Base-by-base conservation (phyloP, 2,888 invertebrate genomes). In the Drosophila siamana region DNA sequence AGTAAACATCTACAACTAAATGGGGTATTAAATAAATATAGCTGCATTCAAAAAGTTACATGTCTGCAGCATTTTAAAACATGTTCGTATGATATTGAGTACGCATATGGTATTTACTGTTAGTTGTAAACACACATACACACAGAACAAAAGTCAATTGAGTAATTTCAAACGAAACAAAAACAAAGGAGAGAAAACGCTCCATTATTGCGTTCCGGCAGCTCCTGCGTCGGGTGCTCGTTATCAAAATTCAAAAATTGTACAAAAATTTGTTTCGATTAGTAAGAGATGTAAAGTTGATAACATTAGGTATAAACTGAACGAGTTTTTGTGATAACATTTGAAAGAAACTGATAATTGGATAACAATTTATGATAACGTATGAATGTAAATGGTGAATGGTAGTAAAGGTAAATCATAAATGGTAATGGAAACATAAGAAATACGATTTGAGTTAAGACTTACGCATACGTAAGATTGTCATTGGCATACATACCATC, bases 401-500 rank as follows among this genome's bases (percentile, higher is more conserved):
- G 4, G 24, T 24, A 24, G 9, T 30, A 16, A 47, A 55, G 38
- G 19, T 36, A 60, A 54, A 33, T 54, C 3, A 54, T 28, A 55
- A 41, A 40, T 13, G 33, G 44, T 15, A 68, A 63, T 28, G n/a
- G 51, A 55, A 50, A 80, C 30, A 67, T 46, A 48, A 38, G 63
- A 24, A 30, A 30, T 59, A 71, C 54, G 59, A 67, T 72, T 68
- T 51, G 51, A 67, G 65, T 55, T 55, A 85, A 76, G 63, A 83
- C 83, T 83, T 90, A 84, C 83, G 83, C 83, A 48, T 85, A 75
- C 65, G 88, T 85, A 77, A 74, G 74, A 81, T 78, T 87, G 79
- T 75, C 80, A 79, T 69, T 69, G 73, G 68, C 78, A 89, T 92
- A 96, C 98, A 96, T 98, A 99, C 99, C 99, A 95, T 98, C 98